Percentiles rank a stretch among this genome's conserved stretches.
Conservation (phyloP, 2,113 vertebrate genomes). For the Amphilophus citrinellus region DNA sequence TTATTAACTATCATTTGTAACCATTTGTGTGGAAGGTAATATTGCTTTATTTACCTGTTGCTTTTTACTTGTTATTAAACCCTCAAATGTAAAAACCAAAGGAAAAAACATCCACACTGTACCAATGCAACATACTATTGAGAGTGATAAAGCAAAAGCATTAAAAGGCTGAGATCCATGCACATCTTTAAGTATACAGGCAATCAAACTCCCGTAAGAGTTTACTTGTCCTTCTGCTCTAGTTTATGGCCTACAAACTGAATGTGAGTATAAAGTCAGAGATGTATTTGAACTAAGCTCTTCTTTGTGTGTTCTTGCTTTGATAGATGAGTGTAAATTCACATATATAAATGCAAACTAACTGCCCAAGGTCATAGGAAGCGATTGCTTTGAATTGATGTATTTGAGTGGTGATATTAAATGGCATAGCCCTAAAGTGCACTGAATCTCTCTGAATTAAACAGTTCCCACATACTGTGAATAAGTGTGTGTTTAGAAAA, state of each 20-base stretch:
- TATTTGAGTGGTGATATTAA: conserved; percentile 34
- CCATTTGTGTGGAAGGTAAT: neutral
- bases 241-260: neutral
- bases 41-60: neutral
- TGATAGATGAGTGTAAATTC: conserved; percentile 15
- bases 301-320: conserved; percentile 5
- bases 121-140: neutral
- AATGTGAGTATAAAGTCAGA: neutral
- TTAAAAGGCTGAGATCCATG: neutral
- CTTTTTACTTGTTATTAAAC: neutral
- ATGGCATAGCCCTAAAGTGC: conserved; percentile 13
- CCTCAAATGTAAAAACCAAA: conserved; percentile 8
- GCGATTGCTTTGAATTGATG: conserved; percentile 25
- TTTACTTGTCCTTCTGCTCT: neutral
- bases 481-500: conserved; percentile 19
- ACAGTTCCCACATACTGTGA: neutral
- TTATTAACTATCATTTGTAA: neutral
- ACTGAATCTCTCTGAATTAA: conserved; percentile 50
- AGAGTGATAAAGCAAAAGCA: neutral
- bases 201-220: neutral
- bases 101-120: neutral
- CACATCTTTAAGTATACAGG: neutral
- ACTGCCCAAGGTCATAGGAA: conserved; percentile 31
- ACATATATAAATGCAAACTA: conserved; percentile 33
- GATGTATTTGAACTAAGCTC: neutral